Conservation (phyloP, 2,888 invertebrate species). For the Phyllotreta cruciferae region DNA sequence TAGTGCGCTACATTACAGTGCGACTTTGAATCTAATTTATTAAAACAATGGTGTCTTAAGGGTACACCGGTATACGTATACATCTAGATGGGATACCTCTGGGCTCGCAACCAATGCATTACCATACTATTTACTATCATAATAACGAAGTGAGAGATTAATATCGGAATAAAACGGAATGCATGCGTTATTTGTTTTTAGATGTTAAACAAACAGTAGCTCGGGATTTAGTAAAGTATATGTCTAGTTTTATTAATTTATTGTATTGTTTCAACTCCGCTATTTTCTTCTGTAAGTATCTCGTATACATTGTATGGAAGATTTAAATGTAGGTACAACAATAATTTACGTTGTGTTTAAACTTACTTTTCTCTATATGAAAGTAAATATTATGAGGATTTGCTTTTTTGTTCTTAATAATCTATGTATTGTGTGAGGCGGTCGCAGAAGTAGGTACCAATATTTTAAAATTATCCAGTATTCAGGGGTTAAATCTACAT, state of each 20-base stretch:
- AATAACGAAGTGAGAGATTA: slow-evolving; percentile 23
- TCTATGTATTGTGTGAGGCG: no score
- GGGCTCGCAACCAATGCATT: slow-evolving; percentile 29
- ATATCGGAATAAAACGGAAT: slow-evolving; percentile 22
- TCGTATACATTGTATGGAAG: no score
- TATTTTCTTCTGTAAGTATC: no score
- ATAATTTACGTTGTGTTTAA: no score
- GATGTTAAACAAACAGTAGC: slow-evolving; percentile 26
- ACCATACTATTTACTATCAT: slow-evolving; percentile 33
- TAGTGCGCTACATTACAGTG: slow-evolving; percentile 23
- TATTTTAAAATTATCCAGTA: no score
- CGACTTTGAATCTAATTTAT: slow-evolving; percentile 39
- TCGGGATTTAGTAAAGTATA: slow-evolving; percentile 3
- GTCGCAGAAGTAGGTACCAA: no score
- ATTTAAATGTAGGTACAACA: no score
- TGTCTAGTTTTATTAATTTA: slow-evolving; percentile 11
- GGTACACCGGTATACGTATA: slow-evolving; percentile 36
- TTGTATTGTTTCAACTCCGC: background rate
- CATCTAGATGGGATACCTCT: slow-evolving; percentile 32
- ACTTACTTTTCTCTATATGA: no score
- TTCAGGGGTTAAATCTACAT: no score
- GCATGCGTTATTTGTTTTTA: slow-evolving; percentile 19
- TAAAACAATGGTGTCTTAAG: slow-evolving; percentile 39
- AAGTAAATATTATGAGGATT: no score
- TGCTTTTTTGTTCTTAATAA: no score